Evolutionary conservation across 1,140 invertebrate species (phyloP).

Genomic region (Drosophila pseudoobscura): DNA sequence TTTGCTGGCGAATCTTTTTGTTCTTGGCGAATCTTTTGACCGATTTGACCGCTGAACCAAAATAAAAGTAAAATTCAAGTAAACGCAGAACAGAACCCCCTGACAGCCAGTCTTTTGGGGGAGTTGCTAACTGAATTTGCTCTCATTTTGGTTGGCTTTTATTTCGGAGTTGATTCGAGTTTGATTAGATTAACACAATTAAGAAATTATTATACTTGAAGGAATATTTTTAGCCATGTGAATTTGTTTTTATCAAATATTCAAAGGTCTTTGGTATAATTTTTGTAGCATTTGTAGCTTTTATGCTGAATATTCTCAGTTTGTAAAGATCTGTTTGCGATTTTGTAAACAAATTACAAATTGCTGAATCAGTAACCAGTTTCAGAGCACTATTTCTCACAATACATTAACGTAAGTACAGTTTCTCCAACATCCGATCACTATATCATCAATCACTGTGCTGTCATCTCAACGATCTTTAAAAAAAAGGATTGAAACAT

Average conservation of each 20-base stretch:
- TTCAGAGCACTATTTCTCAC: too few species aligned
- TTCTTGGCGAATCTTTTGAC: conserved; percentile 42
- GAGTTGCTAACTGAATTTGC: conserved; percentile 20
- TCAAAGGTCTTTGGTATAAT: background rate
- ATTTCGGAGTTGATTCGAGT: conserved; percentile 21
- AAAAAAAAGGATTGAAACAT: too few species aligned
- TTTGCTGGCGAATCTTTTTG: conserved; percentile 8
- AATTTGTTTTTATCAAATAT: conserved; percentile 18
- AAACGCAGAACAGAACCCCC: conserved; percentile 18
- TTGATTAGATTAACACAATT: conserved; percentile 69
- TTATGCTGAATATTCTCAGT: too few species aligned
- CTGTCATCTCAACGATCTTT: too few species aligned
- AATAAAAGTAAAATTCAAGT: conserved; percentile 22
- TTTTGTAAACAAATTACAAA: too few species aligned
- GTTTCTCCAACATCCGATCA: too few species aligned
- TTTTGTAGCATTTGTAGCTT: too few species aligned
- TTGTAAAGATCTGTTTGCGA: too few species aligned
- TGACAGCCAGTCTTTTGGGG: conserved; percentile 15
- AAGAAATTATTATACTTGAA: conserved; percentile 38
- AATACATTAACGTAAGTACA: too few species aligned
- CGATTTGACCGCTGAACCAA: conserved; percentile 66
- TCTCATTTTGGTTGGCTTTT: background rate
- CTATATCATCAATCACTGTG: too few species aligned
- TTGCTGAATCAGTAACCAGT: too few species aligned
- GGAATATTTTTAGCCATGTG: conserved; percentile 8